Conservation (phyloP, 1,140 invertebrate species). For the Nasonia longicornis region DNA sequence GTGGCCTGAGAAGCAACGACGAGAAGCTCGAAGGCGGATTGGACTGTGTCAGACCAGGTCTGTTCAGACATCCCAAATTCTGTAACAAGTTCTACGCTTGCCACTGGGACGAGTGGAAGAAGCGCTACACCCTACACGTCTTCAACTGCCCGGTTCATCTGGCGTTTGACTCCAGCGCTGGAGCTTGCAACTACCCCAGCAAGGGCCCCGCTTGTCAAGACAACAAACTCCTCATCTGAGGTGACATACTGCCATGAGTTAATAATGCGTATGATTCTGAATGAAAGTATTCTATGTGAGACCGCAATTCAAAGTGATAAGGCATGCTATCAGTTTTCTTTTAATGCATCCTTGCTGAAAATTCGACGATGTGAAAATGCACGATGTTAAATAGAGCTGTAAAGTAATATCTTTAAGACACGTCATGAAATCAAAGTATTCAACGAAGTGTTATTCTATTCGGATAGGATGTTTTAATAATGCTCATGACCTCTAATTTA, state of each 20-base stretch:
- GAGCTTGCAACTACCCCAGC: constrained; percentile 87
- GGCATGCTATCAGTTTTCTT: neutral
- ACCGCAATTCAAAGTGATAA: neutral
- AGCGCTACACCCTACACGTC: constrained; percentile 81
- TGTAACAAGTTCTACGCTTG: constrained; percentile 90
- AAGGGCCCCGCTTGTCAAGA: constrained; percentile 82
- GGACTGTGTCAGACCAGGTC: constrained; percentile 81
- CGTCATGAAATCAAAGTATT: neutral
- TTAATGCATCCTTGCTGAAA: neutral
- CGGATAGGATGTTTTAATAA: constrained; percentile 1
- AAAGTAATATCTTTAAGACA: neutral
- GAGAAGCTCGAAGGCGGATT: constrained; percentile 74
- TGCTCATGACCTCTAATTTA: constrained; percentile 1
- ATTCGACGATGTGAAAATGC: neutral
- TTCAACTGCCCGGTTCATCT: constrained; percentile 87
- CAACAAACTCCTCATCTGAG: constrained; percentile 75
- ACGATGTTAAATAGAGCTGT: neutral
- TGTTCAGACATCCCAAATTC: constrained; percentile 85
- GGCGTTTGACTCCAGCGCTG: constrained; percentile 80
- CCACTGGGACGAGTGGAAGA: constrained; percentile 84
- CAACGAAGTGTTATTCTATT: neutral
- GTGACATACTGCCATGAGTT: constrained; percentile 13
- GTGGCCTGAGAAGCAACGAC: constrained; percentile 61
- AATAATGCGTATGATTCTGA: neutral
- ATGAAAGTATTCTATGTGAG: neutral